These are phyloP conservation scores for Onthophagus taurus DNA, from an alignment of 1,140 invertebrate species.

Conservation along the genomic window DNA sequence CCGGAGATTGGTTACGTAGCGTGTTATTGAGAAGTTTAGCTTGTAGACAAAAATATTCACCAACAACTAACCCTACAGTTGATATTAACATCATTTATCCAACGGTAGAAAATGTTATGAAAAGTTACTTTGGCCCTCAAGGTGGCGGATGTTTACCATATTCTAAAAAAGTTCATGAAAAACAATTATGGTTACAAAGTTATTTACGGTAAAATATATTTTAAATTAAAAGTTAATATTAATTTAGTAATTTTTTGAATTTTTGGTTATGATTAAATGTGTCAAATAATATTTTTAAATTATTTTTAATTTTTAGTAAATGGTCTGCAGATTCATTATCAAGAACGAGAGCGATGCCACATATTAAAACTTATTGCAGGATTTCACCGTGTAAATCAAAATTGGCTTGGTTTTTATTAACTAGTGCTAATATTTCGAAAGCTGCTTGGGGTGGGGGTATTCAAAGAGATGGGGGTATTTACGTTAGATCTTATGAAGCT, in stretches of 20 bases:
- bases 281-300: not conserved
- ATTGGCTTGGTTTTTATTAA: constrained; percentile 75
- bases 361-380: constrained; percentile 86
- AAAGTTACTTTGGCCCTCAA: constrained; percentile 71
- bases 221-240: no score
- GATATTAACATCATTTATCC: constrained; percentile 54
- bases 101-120: constrained; percentile 64
- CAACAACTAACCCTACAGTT: constrained; percentile 26
- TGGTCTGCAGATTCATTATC: constrained; percentile 66
- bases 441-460: constrained; percentile 88
- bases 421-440: constrained; percentile 91
- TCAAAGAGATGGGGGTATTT: constrained; percentile 48
- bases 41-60: constrained; percentile 37
- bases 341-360: constrained; percentile 76
- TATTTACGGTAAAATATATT: constrained; percentile 76
- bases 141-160: constrained; percentile 90
- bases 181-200: constrained; percentile 73
- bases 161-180: constrained; percentile 62
- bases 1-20: constrained; percentile 58
- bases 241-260: constrained; percentile 8
- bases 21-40: constrained; percentile 56
- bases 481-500: constrained; percentile 83
- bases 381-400: constrained; percentile 54
- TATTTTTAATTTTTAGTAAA: constrained; percentile 43
- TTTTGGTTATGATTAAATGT: not conserved